These are phyloP conservation scores for Drosophila chauvacae DNA, from an alignment of 1,140 invertebrate genomes.

Conservation along the genomic window DNA sequence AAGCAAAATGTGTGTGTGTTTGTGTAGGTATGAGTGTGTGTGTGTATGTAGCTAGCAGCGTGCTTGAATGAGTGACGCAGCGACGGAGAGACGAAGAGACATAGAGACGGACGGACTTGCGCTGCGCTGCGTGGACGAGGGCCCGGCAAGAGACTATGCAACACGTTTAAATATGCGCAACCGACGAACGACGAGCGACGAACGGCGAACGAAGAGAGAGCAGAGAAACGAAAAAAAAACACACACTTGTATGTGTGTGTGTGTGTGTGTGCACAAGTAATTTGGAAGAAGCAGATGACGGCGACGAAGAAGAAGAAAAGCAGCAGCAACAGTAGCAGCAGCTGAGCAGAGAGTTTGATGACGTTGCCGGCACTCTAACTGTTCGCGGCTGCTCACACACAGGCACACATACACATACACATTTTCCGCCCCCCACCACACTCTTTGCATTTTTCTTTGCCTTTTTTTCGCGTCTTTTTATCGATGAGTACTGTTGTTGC, in stretches of 20 bases:
- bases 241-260: constrained; percentile 18
- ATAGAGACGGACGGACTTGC: constrained; percentile 51
- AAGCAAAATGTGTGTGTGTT: constrained; percentile 26
- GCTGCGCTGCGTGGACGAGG: constrained; percentile 63
- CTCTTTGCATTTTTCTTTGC: constrained; percentile 44
- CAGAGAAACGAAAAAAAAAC: constrained; percentile 44
- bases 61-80: constrained; percentile 77
- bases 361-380: constrained; percentile 60
- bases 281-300: constrained; percentile 70
- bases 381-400: constrained; percentile 45
- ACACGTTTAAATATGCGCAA: constrained; percentile 82
- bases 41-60: constrained; percentile 63
- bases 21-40: constrained; percentile 9
- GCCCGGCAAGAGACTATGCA: constrained; percentile 80
- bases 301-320: constrained; percentile 41
- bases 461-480: constrained; percentile 70
- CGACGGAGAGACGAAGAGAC: constrained; percentile 62
- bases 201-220: constrained; percentile 57
- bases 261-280: constrained; percentile 54
- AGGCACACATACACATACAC: background rate
- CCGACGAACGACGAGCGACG: constrained; percentile 72
- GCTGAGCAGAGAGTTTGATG: constrained; percentile 67
- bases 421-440: background rate
- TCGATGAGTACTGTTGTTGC: constrained; percentile 47
- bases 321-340: constrained; percentile 39